Evolutionary conservation across 2,113 vertebrate genomes (phyloP).

Genomic region (Petaurus breviceps): DNA sequence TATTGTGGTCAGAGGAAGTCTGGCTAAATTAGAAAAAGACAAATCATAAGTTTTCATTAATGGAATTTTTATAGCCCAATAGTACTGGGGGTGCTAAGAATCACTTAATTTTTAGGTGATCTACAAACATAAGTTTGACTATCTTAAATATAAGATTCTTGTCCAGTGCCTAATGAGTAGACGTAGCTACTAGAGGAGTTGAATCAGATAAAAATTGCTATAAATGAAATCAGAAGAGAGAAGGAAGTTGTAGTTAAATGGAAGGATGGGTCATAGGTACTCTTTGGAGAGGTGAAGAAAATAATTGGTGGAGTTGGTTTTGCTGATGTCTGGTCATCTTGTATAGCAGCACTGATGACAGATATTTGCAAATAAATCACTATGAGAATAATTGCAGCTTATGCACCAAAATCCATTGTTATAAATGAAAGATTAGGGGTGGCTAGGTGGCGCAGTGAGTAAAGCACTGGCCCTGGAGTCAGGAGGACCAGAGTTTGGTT

Average conservation of each 20-base stretch:
- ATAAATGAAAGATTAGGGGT: not conserved
- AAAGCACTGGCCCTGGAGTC: too few species aligned
- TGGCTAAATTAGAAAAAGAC: not conserved
- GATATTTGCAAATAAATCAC: not conserved
- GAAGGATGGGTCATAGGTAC: not conserved
- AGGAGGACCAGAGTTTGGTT: too few species aligned
- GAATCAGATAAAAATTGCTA: not conserved
- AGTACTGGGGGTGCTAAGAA: not conserved
- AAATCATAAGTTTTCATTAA: not conserved
- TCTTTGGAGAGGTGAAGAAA: not conserved
- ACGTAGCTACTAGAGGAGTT: not conserved
- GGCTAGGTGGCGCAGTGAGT: too few species aligned
- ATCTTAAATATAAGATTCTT: too few species aligned
- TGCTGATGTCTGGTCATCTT: not conserved
- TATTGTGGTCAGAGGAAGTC: not conserved
- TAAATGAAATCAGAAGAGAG: not conserved
- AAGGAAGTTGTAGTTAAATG: not conserved
- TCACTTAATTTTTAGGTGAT: not conserved
- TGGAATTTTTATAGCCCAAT: not conserved
- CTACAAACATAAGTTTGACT: not conserved
- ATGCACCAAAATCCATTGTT: not conserved
- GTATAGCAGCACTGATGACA: not conserved
- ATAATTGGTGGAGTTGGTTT: not conserved
- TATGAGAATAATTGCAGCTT: not conserved
- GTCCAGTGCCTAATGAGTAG: not conserved